These are phyloP conservation scores for Enteromius viviparus DNA, from an alignment of 2,797 vertebrate genomes.

Conservation along the genomic window DNA sequence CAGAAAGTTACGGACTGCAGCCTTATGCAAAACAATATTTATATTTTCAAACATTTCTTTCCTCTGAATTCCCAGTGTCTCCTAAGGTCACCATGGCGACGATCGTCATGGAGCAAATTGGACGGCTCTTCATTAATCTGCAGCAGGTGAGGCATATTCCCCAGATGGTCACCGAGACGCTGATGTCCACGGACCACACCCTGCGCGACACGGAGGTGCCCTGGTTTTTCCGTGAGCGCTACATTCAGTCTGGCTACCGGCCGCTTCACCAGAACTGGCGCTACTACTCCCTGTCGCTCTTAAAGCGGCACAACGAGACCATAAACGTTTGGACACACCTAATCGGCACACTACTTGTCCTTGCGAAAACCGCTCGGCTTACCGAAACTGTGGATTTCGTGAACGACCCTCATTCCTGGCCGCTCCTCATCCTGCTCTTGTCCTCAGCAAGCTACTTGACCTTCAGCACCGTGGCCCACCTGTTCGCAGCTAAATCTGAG, in stretches of 20 bases:
- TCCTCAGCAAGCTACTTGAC: slow-evolving; percentile 82
- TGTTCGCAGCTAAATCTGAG: slow-evolving; percentile 87
- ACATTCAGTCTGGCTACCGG: slow-evolving; percentile 84
- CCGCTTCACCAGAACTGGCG: slow-evolving; percentile 83
- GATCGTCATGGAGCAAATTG: slow-evolving; percentile 75
- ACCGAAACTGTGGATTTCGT: slow-evolving; percentile 78
- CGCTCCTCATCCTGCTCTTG: slow-evolving; percentile 83
- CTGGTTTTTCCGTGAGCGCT: slow-evolving; percentile 81
- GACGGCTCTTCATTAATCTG: slow-evolving; percentile 77
- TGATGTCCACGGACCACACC: slow-evolving; percentile 74
- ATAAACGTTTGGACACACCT: slow-evolving; percentile 92
- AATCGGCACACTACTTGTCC: slow-evolving; percentile 76
- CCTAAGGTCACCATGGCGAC: slow-evolving; percentile 75
- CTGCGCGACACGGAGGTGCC: slow-evolving; percentile 84
- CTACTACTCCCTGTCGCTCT: slow-evolving; percentile 87
- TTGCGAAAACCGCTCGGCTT: slow-evolving; percentile 74
- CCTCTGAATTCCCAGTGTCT: neutral
- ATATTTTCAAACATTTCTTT: too few species aligned
- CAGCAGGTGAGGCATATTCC: slow-evolving; percentile 75
- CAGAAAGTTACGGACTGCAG: too few species aligned
- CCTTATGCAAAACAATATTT: too few species aligned
- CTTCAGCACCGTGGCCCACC: slow-evolving; percentile 84
- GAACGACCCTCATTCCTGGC: slow-evolving; percentile 81
- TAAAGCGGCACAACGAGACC: slow-evolving; percentile 90
- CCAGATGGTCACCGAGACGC: slow-evolving; percentile 68